Evolutionary conservation across 2,888 invertebrate species (phyloP).

Genomic region (Phytoseiulus persimilis): DNA sequence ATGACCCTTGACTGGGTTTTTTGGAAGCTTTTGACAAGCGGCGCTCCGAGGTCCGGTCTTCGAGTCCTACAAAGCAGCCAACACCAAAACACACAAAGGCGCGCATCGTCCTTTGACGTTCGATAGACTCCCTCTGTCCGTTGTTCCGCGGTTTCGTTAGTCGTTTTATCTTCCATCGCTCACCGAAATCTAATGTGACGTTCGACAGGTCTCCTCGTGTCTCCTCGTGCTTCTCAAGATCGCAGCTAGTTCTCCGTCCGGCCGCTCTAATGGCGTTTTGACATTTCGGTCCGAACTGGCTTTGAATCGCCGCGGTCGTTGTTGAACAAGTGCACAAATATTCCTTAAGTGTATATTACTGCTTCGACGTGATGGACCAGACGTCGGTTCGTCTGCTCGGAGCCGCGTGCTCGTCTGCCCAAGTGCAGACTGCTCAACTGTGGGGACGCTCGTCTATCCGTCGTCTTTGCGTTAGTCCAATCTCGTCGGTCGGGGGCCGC

Average conservation of each 20-base stretch:
- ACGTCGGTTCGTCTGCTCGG: not conserved
- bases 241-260: not conserved
- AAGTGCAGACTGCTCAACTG: not conserved
- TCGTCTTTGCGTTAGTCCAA: too few relatives aligned
- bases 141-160: too few relatives aligned
- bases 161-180: not conserved
- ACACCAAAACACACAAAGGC: not conserved
- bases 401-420: too few relatives aligned
- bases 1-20: not conserved
- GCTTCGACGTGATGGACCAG: not conserved
- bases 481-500: not conserved
- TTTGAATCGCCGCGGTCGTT: not conserved
- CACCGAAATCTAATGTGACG: constrained; percentile 5
- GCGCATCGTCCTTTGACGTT: not conserved
- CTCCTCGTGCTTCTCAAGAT: not conserved
- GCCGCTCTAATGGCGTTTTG: not conserved
- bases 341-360: not conserved
- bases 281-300: not conserved
- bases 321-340: not conserved
- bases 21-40: not conserved
- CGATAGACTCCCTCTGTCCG: not conserved
- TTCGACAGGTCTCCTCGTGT: not conserved
- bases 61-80: not conserved
- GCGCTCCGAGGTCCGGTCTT: not conserved
- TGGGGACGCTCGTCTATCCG: not conserved